Evolutionary conservation across 2,113 vertebrate genomes (phyloP).

Genomic region (Mobula birostris): DNA sequence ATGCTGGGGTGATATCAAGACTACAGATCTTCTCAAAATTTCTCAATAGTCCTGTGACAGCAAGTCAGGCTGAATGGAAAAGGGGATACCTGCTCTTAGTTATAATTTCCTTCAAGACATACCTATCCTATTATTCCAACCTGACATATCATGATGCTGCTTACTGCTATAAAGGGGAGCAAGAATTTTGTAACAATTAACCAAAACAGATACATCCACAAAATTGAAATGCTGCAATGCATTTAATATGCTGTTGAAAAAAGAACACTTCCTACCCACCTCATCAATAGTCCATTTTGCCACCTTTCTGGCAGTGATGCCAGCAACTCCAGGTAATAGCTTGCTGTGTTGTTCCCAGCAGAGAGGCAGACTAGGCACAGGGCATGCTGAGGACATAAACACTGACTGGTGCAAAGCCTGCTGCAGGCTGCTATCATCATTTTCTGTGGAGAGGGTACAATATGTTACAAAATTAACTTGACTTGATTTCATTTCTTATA

Average conservation of each 20-base stretch:
- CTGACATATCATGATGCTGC: background rate
- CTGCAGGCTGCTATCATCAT: conserved; percentile 55
- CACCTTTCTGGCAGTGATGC: conserved; percentile 75
- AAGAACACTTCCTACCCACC: conserved; percentile 48
- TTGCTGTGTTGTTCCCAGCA: conserved; percentile 82
- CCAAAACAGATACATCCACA: background rate
- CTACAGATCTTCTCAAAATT: background rate
- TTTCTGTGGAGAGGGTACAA: conserved; percentile 45
- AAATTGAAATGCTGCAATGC: background rate
- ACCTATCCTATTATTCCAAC: background rate
- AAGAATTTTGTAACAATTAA: background rate
- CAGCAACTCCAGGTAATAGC: conserved; percentile 72
- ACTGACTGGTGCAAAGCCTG: conserved; percentile 65
- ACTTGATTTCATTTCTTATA: too few species aligned
- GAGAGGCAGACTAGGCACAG: conserved; percentile 63
- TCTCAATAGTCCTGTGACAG: background rate
- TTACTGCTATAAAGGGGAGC: background rate
- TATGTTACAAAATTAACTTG: background rate
- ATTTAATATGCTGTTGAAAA: background rate
- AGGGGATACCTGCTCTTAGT: background rate
- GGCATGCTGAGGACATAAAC: conserved; percentile 64
- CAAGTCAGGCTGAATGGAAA: background rate
- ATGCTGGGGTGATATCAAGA: background rate
- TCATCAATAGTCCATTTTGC: conserved; percentile 77
- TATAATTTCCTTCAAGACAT: background rate